Evolutionary conservation across 2,888 invertebrate species (phyloP), one percentile per base, ranked within the genome.

Genomic region (Scaptomyza parva): DNA sequence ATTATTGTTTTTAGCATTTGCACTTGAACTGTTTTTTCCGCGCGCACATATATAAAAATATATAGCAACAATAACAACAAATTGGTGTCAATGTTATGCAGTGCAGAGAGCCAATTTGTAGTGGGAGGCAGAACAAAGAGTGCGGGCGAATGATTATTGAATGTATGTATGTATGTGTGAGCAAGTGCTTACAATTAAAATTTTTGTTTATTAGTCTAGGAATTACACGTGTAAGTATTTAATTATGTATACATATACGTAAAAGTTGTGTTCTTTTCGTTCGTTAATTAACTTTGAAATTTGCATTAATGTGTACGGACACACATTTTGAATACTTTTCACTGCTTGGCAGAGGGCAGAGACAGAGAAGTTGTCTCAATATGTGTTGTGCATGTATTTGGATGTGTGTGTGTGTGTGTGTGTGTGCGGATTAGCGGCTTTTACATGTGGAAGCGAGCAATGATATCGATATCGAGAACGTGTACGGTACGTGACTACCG

Each of bases 51-150:
- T n/a, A n/a, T n/a, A 45, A 53, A 67, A 55, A 65, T 62, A 75
- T 55, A 51, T 53, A 77, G 69, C 67, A 64, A 63, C 60, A 52
- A 70, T 45, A 72, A 35, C 22, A 67, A 47, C 28, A 62, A 76
- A 86, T 71, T 71, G 67, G 69, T 78, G 84, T 85, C 84, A 85
- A 85, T 86, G 84, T 63, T 71, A 65, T 70, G 68, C 55, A 64
- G 14, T 50, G 65, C 52, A 40, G 37, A 14, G 59, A 50, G 68
- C 45, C 37, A 57, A 14, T 41, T 39, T 39, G 24, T 17, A 26
- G 11, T 30, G 40, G 37, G 40, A 28, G 59, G 28, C 17, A 18
- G 30, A 33, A 12, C 9, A 54, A 17, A 37, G 40, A 54, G 43
- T 39, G 51, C 65, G 22, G 18, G 30, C 43, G 30, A 53, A 53